Base-by-base conservation (phyloP, 2,888 invertebrate genomes). In the Rhaphigaster nebulosa region DNA sequence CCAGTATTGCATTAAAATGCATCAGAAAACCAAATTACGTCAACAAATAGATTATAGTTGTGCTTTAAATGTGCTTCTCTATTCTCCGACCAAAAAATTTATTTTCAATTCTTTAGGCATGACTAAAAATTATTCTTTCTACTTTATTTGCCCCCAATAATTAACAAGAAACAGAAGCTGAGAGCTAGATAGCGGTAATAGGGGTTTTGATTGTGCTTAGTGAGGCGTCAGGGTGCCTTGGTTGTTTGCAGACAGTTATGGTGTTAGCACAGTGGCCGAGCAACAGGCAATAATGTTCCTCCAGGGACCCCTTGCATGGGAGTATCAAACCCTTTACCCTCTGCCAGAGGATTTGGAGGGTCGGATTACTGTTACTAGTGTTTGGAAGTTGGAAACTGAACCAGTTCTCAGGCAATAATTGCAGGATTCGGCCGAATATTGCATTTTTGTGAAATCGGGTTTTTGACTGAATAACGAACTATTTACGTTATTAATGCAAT, bases 151-250 rank as follows among this genome's bases (percentile, higher is more conserved):
- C 4, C 3, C 18, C 6, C n/a, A 29, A 38, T 29, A 34, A 1
- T 20, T 76, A 15, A 20, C 29, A 76, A 8, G 70, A 76, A 76
- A 34, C 20, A 76, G 34, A 38, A 76, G 70, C 20, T 18, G 20
- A 38, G 15, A 23, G 70, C 13, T 20, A 8, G 34, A 76, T 76
- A 38, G 34, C 34, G 38, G 34, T 38, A 76, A 38, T 76, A 20
- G 34, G 34, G 70, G 34, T 76, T 76, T 34, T 76, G 70, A 76
- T 76, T 76, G 70, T 76, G 70, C 70, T 20, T 38, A 76, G 70
- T 76, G 70, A 76, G 70, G 70, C 70, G 70, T 34, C 38, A 1
- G 38, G 26, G 15, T 8, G 15, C 10, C 10, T 8, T 4, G 15
- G 29, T 29, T 76, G 70, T 76, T 76, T 76, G 70, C 20, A 20